phyloP scores from a whole-genome alignment of 2,888 invertebrate genomes.

The Drosophila hamatofila region DNA sequence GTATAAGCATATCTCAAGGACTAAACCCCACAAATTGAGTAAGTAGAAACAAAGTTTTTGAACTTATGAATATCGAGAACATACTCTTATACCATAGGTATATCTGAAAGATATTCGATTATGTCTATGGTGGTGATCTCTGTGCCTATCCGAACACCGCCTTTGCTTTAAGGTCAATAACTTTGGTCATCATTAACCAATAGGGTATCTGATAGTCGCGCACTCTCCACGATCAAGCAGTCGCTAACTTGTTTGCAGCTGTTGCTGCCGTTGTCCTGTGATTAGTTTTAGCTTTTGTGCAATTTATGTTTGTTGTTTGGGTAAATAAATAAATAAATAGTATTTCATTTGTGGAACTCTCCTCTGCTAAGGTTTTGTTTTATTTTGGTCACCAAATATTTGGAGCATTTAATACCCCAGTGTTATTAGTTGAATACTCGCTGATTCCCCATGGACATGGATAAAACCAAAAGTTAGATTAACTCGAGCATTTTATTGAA shows the following conservation, averaged over 20 bases:
- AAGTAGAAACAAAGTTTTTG: background rate
- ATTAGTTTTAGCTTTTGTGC: slow-evolving; percentile 53
- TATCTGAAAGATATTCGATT: no score
- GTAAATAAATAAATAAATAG: slow-evolving; percentile 43
- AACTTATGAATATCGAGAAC: background rate
- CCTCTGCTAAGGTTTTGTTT: slow-evolving; percentile 10
- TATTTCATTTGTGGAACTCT: slow-evolving; percentile 29
- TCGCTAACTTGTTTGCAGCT: slow-evolving; percentile 3
- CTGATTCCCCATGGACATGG: slow-evolving; percentile 7
- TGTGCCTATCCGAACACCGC: no score
- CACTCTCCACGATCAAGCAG: background rate
- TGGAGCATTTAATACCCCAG: slow-evolving; percentile 14
- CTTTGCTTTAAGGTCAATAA: no score
- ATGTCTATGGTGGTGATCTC: no score
- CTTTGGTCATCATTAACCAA: no score
- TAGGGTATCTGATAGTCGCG: background rate
- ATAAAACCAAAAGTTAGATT: slow-evolving; percentile 13
- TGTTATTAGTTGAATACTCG: slow-evolving; percentile 16
- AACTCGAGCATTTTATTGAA: background rate
- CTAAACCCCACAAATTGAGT: no score
- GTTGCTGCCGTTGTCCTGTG: slow-evolving; percentile 25
- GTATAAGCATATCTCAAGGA: no score
- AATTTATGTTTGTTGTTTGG: slow-evolving; percentile 29
- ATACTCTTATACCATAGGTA: background rate
- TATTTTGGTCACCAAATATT: slow-evolving; percentile 10